A percentile compares a stretch with the other conserved stretches of the same genome.
phyloP scores from a whole-genome alignment of 2,797 vertebrate genomes.

The Eulemur coronatus region DNA sequence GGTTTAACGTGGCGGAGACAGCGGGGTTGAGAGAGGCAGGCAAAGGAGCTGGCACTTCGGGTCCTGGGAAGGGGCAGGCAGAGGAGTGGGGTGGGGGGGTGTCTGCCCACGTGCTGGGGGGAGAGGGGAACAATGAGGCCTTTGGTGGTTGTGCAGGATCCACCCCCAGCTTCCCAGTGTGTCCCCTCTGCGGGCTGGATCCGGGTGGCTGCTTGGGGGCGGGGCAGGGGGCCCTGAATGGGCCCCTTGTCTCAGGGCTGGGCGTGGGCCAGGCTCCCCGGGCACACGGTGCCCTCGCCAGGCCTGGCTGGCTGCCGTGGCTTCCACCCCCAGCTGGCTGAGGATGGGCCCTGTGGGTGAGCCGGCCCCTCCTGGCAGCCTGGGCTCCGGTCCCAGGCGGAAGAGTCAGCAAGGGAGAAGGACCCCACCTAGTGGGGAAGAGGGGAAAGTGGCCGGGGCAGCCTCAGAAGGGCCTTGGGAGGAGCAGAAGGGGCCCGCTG shows the following conservation, averaged over 20 bases:
- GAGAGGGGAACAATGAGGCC: conserved; percentile 63
- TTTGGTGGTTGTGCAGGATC: conserved; percentile 69
- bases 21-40: neutral
- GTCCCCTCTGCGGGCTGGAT: conserved; percentile 74
- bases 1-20: neutral
- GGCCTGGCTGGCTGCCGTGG: conserved; percentile 53
- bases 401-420: neutral
- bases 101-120: conserved; percentile 64
- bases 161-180: conserved; percentile 72
- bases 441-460: neutral
- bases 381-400: neutral
- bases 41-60: neutral
- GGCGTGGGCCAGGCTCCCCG: conserved; percentile 69
- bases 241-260: conserved; percentile 73
- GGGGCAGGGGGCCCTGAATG: conserved; percentile 68
- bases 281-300: conserved; percentile 75
- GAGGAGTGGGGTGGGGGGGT: neutral
- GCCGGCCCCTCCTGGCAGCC: conserved; percentile 37
- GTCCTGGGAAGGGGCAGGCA: conserved; percentile 63
- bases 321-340: conserved; percentile 60
- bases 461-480: neutral
- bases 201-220: conserved; percentile 61
- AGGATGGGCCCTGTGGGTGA: conserved; percentile 15
- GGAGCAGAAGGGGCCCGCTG: neutral
- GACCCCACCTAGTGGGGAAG: conserved; percentile 53